Evolutionary conservation across 2,797 vertebrate genomes (phyloP).

Genomic region (Tadarida brasiliensis): DNA sequence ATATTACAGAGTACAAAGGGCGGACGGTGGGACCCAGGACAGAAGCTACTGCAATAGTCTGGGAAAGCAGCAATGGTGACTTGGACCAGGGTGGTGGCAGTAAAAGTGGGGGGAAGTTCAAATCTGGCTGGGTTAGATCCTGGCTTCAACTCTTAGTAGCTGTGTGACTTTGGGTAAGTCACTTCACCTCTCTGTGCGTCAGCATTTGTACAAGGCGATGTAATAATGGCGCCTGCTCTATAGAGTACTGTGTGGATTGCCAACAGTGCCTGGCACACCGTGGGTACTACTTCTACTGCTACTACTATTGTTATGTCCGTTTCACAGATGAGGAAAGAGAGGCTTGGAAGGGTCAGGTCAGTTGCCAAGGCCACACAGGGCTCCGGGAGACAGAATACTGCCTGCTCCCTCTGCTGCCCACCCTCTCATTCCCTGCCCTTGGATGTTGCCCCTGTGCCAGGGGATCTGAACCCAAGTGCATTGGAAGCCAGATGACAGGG

Average conservation of each 20-base stretch:
- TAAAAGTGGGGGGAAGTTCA: not conserved
- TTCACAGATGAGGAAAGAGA: not conserved
- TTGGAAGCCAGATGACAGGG: not conserved
- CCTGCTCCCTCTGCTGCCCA: not conserved
- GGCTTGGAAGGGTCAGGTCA: not conserved
- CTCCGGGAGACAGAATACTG: not conserved
- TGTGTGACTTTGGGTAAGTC: not conserved
- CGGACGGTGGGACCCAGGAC: not conserved
- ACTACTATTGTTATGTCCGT: rapidly evolving
- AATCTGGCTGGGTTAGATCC: not conserved
- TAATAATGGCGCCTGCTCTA: not conserved
- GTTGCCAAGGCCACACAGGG: not conserved
- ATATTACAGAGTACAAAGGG: not conserved
- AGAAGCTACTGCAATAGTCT: not conserved
- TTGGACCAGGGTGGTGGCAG: not conserved
- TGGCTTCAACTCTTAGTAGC: not conserved
- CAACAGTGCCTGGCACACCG: not conserved
- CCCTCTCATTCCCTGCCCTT: not conserved
- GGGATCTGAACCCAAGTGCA: not conserved
- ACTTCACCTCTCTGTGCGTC: not conserved
- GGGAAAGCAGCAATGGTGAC: not conserved
- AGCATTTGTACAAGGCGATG: not conserved
- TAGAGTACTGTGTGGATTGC: not conserved
- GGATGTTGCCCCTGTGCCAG: not conserved
- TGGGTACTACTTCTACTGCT: not conserved